A percentile compares a stretch with the other conserved stretches of the same genome.
These are phyloP conservation scores for Anthopleura sola DNA, from an alignment of 64 coral and sea anemone species.

Conservation along the genomic window DNA sequence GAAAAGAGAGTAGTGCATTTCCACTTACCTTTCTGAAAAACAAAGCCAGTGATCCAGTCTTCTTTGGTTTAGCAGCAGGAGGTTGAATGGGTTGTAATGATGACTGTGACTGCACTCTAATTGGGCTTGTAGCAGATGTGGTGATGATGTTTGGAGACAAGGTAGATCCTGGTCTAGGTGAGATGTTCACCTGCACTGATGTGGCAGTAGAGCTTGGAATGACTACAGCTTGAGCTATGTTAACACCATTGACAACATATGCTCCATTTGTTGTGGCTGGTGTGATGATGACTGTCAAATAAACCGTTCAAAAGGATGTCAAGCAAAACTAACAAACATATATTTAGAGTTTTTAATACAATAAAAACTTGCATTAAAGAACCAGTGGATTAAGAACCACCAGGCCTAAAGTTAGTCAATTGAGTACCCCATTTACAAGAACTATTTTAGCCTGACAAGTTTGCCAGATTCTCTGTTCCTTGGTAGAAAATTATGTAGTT, in stretches of 20 bases:
- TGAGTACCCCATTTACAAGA: too few relatives aligned
- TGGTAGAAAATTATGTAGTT: too few relatives aligned
- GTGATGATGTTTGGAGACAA: slow-evolving; percentile 28
- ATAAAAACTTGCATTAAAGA: too few relatives aligned
- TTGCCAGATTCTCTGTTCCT: too few relatives aligned
- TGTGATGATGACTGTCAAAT: slow-evolving; percentile 73
- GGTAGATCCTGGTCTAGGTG: slow-evolving; percentile 44
- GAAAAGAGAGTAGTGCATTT: background rate
- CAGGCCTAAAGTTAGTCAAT: too few relatives aligned
- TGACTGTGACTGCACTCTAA: slow-evolving; percentile 41
- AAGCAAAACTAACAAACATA: too few relatives aligned
- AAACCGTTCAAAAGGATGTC: too few relatives aligned
- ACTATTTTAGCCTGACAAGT: too few relatives aligned
- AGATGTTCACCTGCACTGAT: slow-evolving; percentile 66
- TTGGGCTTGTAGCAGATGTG: slow-evolving; percentile 63
- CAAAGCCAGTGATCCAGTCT: slow-evolving; percentile 91
- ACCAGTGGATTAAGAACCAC: too few relatives aligned
- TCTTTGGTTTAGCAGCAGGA: slow-evolving; percentile 67
- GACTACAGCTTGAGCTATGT: slow-evolving; percentile 74
- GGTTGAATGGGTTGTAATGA: slow-evolving; percentile 57
- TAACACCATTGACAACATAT: slow-evolving; percentile 75
- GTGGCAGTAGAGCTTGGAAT: slow-evolving; percentile 67
- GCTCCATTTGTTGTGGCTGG: slow-evolving; percentile 56
- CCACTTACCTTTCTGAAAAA: slow-evolving; percentile 94
- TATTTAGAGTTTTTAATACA: too few relatives aligned